Evolutionary conservation across 1,140 invertebrate genomes (phyloP), one percentile per base, ranked within the genome.

Genomic region (Pogonognathellus flavescens): DNA sequence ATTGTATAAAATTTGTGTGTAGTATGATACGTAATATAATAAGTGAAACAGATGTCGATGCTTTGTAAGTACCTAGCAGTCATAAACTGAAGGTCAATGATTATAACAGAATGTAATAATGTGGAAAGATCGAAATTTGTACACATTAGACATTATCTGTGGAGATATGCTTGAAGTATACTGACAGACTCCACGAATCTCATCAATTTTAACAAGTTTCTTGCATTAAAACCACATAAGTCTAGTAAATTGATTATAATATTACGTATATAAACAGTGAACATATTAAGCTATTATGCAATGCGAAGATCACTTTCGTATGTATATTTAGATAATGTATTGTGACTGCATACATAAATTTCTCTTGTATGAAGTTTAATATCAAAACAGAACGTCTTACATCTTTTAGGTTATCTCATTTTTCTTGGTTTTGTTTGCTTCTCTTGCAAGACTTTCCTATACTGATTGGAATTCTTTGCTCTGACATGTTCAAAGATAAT

Each of bases 381-480:
- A 52, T 57, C 31, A 25, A 55, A 81, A 81, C 31, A 25, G 55
- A 81, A 81, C 55, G 80, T 81, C 50, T 50, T n/a, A n/a, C n/a
- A n/a, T n/a, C n/a, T n/a, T n/a, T n/a, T 55, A 20, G 14, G 80
- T 53, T 55, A 81, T 81, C 80, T 81, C 55, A 80, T 55, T 55
- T 80, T 81, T 59, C 80, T 52, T 81, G 80, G 20, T 52, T 81
- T 81, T 59, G 55, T 41, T 81, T 53, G 50, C 50, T 55, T 55
- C 53, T 18, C 55, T 20, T 55, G 50, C 53, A 57, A 22, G 80
- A 81, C 80, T 81, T 53, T 18, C 50, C 80, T 20, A 81, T 81
- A n/a, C 80, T 76, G 80, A 81, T 81, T 81, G 80, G 80, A 55
- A 55, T 81, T 81, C 80, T 25, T 81, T 53, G 50, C 52, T 18